Conservation (phyloP, 2,797 vertebrate genomes). For the Xenentodon cancila region DNA sequence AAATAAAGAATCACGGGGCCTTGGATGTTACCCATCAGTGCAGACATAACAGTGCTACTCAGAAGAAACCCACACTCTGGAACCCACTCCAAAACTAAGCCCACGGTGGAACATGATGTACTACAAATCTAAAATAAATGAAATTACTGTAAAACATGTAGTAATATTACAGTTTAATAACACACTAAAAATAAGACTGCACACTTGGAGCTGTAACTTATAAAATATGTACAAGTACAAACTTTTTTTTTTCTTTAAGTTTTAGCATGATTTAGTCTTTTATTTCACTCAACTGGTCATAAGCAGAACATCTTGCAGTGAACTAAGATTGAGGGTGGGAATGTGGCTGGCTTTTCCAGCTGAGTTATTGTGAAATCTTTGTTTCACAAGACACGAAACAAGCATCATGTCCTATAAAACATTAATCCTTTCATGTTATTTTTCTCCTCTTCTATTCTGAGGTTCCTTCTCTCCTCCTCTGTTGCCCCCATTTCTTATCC, state of each 20-base stretch:
- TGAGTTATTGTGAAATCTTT: slow-evolving; percentile 42
- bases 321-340: neutral
- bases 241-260: neutral
- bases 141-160: neutral
- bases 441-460: neutral
- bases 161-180: too few relatives aligned
- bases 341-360: slow-evolving; percentile 11
- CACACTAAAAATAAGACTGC: too few relatives aligned
- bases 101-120: neutral
- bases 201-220: too few relatives aligned
- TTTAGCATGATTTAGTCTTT: slow-evolving; percentile 22
- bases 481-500: slow-evolving; percentile 5
- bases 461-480: neutral
- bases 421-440: slow-evolving; percentile 13
- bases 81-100: neutral
- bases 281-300: neutral
- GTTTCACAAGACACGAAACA: slow-evolving; percentile 47
- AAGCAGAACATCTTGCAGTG: slow-evolving; percentile 20
- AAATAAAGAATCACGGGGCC: slow-evolving; percentile 41
- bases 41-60: slow-evolving; percentile 37
- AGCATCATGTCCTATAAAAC: slow-evolving; percentile 14
- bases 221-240: too few relatives aligned
- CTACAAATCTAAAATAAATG: neutral
- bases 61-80: neutral
- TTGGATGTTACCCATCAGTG: slow-evolving; percentile 46